Evolutionary conservation across 2,113 vertebrate species (phyloP), one percentile per base, ranked within the genome.

Genomic region (Nanorana parkeri): DNA sequence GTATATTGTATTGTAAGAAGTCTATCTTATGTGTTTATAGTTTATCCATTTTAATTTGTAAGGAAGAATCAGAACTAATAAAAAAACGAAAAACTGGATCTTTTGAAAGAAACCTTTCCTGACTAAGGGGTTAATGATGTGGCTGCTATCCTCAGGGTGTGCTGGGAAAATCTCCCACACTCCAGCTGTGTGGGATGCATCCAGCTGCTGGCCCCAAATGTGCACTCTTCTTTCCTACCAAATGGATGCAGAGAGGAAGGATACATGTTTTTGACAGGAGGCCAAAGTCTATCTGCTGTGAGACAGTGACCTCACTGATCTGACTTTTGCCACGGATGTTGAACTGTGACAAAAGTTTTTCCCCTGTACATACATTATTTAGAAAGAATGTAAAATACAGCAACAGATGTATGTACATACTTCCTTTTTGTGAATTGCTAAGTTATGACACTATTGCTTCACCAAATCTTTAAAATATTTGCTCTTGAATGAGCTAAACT

Each of bases 191-290:
- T 73, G 61, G 69, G 69, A 24, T 72, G 61, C 21, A 65, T 74
- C 60, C 80, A 81, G 80, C 80, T 74, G 80, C 69, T 67, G 69
- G 80, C 63, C 69, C 80, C 63, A 74, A 81, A 60, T 55, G 26
- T 66, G 54, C 26, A 13, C 47, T 74, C 29, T 81, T 47, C 65
- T 41, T 72, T 52, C 68, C 68, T 64, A 81, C 79, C 61, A 74
- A 71, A 81, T 52, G 69, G 60, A 74, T 54, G 47, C 51, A 66
- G 69, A 65, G 47, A 74, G 71, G 68, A 79, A 74, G 71, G 68
- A 79, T 79, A 54, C 77, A 68, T 58, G 55, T 58, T 80, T 71
- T 71, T 80, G 52, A 47, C 66, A 61, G 17, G 55, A 47, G 67
- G 61, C 60, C 80, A 74, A 75, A 19, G 28, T 26, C 21, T 67